phyloP scores from a whole-genome alignment of 2,888 invertebrate species.

The Deroplatys truncata region DNA sequence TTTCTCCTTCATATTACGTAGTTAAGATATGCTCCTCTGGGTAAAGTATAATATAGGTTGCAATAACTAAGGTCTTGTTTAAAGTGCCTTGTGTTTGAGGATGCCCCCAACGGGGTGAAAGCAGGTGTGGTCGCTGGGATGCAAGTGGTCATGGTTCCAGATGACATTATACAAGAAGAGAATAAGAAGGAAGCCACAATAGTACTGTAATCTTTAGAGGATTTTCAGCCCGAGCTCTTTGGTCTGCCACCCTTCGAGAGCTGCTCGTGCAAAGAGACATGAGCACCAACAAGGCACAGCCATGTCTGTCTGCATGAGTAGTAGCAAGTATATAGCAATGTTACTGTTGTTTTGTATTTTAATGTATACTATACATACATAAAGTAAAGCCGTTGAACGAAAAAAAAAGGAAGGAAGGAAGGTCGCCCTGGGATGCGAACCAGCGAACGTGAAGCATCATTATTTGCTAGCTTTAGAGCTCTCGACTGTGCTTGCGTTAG shows the following conservation, averaged over 20 bases:
- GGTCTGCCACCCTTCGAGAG: constrained; percentile 69
- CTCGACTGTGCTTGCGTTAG: too few species aligned
- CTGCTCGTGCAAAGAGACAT: too few species aligned
- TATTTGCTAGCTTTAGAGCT: too few species aligned
- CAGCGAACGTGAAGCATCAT: too few species aligned
- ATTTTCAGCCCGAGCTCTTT: constrained; percentile 78
- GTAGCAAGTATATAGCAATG: not conserved
- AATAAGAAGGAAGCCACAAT: constrained; percentile 59
- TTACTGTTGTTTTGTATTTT: not conserved
- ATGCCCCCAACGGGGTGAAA: constrained; percentile 83
- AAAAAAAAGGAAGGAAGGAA: too few species aligned
- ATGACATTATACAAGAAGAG: constrained; percentile 47
- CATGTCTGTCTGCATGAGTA: too few species aligned
- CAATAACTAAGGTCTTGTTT: too few species aligned
- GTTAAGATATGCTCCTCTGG: too few species aligned
- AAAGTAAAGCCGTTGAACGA: not conserved
- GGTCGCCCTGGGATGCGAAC: too few species aligned
- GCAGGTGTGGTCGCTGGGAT: constrained; percentile 77
- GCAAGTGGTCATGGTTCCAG: constrained; percentile 83
- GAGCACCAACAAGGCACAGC: too few species aligned
- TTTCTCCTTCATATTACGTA: too few species aligned
- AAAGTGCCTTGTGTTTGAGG: constrained; percentile 89
- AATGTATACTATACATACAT: not conserved
- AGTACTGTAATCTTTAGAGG: constrained; percentile 66
- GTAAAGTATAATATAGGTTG: too few species aligned